Conservation (phyloP, 2,113 vertebrate genomes). For the Sebastes fasciatus region DNA sequence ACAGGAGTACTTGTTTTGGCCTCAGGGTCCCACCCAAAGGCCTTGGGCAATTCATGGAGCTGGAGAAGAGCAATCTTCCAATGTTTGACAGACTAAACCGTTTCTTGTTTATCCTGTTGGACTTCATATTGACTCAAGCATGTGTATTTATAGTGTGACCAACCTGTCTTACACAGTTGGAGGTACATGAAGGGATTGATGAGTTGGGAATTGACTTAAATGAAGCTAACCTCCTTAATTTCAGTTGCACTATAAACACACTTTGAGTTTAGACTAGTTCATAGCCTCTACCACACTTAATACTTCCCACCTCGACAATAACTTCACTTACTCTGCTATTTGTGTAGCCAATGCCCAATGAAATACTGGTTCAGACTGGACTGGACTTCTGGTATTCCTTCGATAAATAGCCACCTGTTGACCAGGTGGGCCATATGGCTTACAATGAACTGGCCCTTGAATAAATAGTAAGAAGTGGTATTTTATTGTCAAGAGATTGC, state of each 20-base stretch:
- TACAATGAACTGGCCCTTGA: background rate
- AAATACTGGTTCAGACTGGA: background rate
- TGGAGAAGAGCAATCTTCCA: conserved; percentile 37
- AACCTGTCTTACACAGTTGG: conserved; percentile 10
- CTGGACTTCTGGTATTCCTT: background rate
- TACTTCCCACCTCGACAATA: background rate
- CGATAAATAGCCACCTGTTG: background rate
- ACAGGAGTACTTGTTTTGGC: conserved; percentile 26
- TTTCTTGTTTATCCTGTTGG: conserved; percentile 74
- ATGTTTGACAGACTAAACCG: conserved; percentile 48
- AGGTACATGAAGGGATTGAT: background rate
- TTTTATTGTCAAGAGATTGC: background rate
- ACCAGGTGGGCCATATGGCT: background rate
- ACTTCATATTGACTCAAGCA: conserved; percentile 67
- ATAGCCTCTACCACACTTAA: background rate
- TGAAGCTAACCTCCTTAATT: background rate
- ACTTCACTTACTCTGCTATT: no score
- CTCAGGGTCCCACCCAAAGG: conserved; percentile 56
- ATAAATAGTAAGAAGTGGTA: background rate
- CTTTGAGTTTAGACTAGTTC: background rate
- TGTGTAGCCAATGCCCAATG: background rate
- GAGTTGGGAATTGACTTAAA: background rate
- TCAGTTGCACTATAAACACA: background rate
- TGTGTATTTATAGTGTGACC: conserved; percentile 26
- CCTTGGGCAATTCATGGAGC: conserved; percentile 35